Evolutionary conservation across 2,797 vertebrate species (phyloP).

Genomic region (Aplochiton taeniatus): DNA sequence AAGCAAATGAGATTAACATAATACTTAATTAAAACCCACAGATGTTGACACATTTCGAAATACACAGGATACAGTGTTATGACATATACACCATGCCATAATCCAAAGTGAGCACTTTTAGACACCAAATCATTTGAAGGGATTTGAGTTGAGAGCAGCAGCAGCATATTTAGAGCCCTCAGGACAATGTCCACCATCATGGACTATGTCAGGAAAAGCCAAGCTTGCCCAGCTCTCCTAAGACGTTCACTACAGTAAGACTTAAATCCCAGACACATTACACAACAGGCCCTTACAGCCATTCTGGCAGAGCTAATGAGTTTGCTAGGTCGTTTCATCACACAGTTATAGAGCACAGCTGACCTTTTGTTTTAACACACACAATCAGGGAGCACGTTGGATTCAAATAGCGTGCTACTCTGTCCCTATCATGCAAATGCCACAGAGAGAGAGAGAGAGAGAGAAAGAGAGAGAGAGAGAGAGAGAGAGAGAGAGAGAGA

Average conservation of each 20-base stretch:
- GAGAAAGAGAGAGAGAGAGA: background rate
- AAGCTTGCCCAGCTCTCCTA: no score
- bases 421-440: constrained; percentile 36
- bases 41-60: no score
- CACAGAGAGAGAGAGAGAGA: constrained; percentile 14
- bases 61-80: no score
- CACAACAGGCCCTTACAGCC: constrained; percentile 10
- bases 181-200: no score
- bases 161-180: no score
- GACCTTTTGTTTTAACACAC: constrained; percentile 37
- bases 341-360: constrained; percentile 36
- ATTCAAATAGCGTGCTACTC: constrained; percentile 40
- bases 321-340: constrained; percentile 26
- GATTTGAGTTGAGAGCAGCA: no score
- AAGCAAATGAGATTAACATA: no score
- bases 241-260: background rate
- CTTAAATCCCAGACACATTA: background rate
- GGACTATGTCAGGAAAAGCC: no score
- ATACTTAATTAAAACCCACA: no score
- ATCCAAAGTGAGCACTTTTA: no score
- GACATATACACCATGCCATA: no score
- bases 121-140: no score
- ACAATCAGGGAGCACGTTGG: constrained; percentile 27
- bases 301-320: constrained; percentile 43
- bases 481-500: constrained; percentile 21